A percentile compares a stretch with the other conserved stretches of the same genome.
Evolutionary conservation across 2,888 invertebrate species (phyloP).

Genomic region (Leistus spinibarbis): DNA sequence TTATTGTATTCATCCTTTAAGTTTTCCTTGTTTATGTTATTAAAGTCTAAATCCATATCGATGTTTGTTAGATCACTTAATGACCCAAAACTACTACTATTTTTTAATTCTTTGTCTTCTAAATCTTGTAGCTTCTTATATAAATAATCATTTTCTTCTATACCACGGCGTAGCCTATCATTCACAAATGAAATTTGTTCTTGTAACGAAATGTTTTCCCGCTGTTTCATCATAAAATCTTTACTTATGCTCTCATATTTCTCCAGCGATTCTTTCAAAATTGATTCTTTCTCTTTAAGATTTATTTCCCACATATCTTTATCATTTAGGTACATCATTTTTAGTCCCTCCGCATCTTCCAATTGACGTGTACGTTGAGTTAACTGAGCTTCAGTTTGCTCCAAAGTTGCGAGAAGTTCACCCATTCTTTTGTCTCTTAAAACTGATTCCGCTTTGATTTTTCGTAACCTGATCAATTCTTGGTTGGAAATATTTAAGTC

Average conservation of each 20-base stretch:
- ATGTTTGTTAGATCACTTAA: slow-evolving; percentile 81
- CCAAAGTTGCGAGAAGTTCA: slow-evolving; percentile 75
- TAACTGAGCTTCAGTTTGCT: slow-evolving; percentile 78
- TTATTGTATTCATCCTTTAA: slow-evolving; percentile 82
- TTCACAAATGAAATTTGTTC: slow-evolving; percentile 71
- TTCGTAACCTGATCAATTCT: slow-evolving; percentile 73
- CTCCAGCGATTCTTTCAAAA: slow-evolving; percentile 70
- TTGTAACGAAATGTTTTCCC: slow-evolving; percentile 69
- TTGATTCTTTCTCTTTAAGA: slow-evolving; percentile 70
- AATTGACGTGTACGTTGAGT: slow-evolving; percentile 73
- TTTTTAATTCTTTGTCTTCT: slow-evolving; percentile 62
- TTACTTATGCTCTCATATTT: slow-evolving; percentile 69
- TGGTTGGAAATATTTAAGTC: slow-evolving; percentile 72
- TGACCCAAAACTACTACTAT: slow-evolving; percentile 71
- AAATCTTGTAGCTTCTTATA: slow-evolving; percentile 75
- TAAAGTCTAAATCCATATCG: slow-evolving; percentile 76
- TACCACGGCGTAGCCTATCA: slow-evolving; percentile 70
- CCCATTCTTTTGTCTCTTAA: slow-evolving; percentile 77
- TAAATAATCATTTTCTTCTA: slow-evolving; percentile 78
- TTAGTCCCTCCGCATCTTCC: slow-evolving; percentile 67
- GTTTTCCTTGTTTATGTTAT: slow-evolving; percentile 74
- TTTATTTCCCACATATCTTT: slow-evolving; percentile 68
- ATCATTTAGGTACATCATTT: slow-evolving; percentile 66
- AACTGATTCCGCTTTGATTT: slow-evolving; percentile 72
- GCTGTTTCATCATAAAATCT: slow-evolving; percentile 70